These are phyloP conservation scores for Danio jaintianensis DNA, from an alignment of 2,797 vertebrate species.

Conservation along the genomic window DNA sequence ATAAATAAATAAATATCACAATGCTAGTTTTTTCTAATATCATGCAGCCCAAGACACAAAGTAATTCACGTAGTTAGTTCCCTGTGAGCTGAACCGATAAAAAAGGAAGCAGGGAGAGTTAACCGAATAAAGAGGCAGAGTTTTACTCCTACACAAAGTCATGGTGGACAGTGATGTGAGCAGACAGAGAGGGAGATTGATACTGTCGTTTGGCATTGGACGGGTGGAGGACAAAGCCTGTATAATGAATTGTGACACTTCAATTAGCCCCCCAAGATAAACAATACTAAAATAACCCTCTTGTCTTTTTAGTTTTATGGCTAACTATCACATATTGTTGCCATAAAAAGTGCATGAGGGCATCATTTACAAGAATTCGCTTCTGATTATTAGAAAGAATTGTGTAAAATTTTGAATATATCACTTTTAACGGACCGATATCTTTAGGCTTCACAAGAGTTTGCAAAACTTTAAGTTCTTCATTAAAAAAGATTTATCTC, in stretches of 20 bases:
- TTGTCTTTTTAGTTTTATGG: constrained; percentile 40
- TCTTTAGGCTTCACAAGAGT: not conserved
- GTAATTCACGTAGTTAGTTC: not conserved
- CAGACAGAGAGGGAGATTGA: constrained; percentile 25
- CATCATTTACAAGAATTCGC: not conserved
- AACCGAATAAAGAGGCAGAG: constrained; percentile 27
- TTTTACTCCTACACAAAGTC: constrained; percentile 45
- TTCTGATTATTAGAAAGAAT: not conserved
- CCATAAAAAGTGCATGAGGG: constrained; percentile 5
- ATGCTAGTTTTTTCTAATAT: too few relatives aligned
- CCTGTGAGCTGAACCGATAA: not conserved
- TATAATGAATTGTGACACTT: constrained; percentile 70
- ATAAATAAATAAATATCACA: too few relatives aligned
- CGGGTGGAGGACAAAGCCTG: constrained; percentile 61
- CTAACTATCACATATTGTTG: constrained; percentile 13
- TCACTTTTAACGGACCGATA: not conserved
- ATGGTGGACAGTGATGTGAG: constrained; percentile 1
- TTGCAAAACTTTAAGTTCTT: not conserved
- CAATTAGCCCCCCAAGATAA: constrained; percentile 67
- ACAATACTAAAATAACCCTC: constrained; percentile 62
- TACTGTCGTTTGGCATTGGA: constrained; percentile 64
- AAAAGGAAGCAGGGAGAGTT: not conserved
- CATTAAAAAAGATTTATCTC: constrained; percentile 12
- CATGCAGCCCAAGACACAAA: not conserved
- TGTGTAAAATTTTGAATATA: not conserved